A percentile compares a stretch with the other conserved stretches of the same genome.
Conservation (phyloP, 1,140 invertebrate species). For the Rhynchophorus ferrugineus region DNA sequence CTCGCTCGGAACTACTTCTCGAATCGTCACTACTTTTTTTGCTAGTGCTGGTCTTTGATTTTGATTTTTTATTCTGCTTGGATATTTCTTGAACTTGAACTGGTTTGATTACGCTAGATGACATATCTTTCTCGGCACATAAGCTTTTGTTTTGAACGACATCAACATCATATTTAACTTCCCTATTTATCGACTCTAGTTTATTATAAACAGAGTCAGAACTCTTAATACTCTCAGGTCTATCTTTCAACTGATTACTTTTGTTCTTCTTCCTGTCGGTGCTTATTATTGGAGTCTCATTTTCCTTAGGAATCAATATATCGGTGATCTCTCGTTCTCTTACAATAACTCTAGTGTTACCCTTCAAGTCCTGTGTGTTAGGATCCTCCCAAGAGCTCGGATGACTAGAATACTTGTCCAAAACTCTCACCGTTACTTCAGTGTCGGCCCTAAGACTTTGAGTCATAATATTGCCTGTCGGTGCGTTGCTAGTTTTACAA, state of each 20-base stretch:
- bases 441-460: conserved; percentile 29
- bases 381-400: conserved; percentile 11
- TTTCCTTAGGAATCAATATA: conserved; percentile 4
- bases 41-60: neutral
- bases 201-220: no score
- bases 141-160: no score
- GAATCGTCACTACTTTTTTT: neutral
- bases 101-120: no score
- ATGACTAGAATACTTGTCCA: conserved; percentile 13
- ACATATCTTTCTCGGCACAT: no score
- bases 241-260: conserved; percentile 1
- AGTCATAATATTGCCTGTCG: conserved; percentile 26
- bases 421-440: conserved; percentile 30
- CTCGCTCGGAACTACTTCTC: neutral
- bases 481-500: conserved; percentile 19
- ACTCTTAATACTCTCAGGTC: no score
- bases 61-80: conserved; percentile 1
- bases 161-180: neutral
- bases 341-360: conserved; percentile 13
- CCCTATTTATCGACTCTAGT: no score
- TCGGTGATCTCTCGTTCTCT: conserved; percentile 12
- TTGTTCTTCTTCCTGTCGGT: neutral
- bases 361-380: conserved; percentile 12
- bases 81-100: no score
- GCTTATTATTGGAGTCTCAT: neutral